Base-by-base conservation (phyloP, 2,113 vertebrate species). In the Heliornis fulica region DNA sequence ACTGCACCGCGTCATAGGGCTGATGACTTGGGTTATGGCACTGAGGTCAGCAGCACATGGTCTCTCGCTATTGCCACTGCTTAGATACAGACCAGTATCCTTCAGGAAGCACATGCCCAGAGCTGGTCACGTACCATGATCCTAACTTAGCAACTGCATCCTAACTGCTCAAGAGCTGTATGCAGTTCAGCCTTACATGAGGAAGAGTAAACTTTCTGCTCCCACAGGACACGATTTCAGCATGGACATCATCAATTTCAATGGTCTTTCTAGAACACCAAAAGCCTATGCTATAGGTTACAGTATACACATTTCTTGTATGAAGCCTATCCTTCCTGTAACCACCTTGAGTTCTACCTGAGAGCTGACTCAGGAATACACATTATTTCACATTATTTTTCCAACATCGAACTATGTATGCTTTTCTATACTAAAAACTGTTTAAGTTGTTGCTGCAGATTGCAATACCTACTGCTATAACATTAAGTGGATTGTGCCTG, bases 1-100 rank as follows among this genome's bases (percentile, higher is more conserved):
- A 3, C 46, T 34, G 46, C 11, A 9, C 29, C 4, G 1, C 0
- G 0, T 43, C 29, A 61, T 1, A 1, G 28, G 19, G 34, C 45
- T 72, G 40, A 23, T 34, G 40, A 71, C 41, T 12, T 63, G 13
- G 20, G 32, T 66, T 53, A 34, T 26, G 64, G 38, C 36, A 29
- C 29, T 14, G 13, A 14, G 20, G 15, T 32, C 31, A 36, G 34
- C 53, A n/a, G 25, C 1, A 1, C 3, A 0, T 43, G 16, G 11
- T 54, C 28, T 59, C 43, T 38, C 17, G 29, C 15, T 8, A 31
- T 71, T 78, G 40, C 38, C 38, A 51, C 29, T 17, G 15, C 36
- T 53, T 38, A 26, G 19, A 11, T 43, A 66, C 14, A 71, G 34
- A 60, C 23, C 34, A 14, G 6, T 50, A 31, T 41, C n/a, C 45